Conservation (phyloP, 2,888 invertebrate genomes). For the Heteropelma amictum region DNA sequence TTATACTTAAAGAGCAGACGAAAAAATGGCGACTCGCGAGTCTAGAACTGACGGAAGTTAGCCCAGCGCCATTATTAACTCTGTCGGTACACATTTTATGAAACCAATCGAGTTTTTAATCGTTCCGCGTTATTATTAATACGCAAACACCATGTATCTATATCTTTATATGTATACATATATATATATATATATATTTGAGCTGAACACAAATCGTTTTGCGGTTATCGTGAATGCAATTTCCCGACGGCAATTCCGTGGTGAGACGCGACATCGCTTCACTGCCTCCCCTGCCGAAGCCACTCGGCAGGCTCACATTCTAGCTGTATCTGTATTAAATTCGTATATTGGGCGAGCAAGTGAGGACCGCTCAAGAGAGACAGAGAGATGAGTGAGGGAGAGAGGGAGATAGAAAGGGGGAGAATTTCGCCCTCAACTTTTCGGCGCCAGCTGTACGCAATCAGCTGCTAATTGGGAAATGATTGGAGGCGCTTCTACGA, state of each 20-base stretch:
- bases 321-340: conserved; percentile 4
- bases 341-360: not conserved
- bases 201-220: conserved; percentile 29
- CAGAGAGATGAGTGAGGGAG: not conserved
- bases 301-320: not conserved
- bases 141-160: not conserved
- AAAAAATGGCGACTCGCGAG: not conserved
- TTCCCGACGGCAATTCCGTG: conserved; percentile 45
- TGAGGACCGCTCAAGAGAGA: not conserved
- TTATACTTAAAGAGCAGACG: not conserved
- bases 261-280: conserved; percentile 40
- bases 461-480: conserved; percentile 76
- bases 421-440: conserved; percentile 50
- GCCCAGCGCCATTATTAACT: not conserved
- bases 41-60: not conserved
- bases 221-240: conserved; percentile 52
- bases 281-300: not conserved
- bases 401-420: not conserved
- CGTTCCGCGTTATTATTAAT: conserved; percentile 27
- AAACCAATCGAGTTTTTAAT: conserved; percentile 24
- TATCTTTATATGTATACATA: not conserved
- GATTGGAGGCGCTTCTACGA: conserved; percentile 70
- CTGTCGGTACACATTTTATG: not conserved
- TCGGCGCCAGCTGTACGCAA: conserved; percentile 67
- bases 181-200: not conserved